A percentile compares a stretch with the other conserved stretches of the same genome.
Conservation (phyloP, 2,888 invertebrate species). For the Lycophotia porphyrea region DNA sequence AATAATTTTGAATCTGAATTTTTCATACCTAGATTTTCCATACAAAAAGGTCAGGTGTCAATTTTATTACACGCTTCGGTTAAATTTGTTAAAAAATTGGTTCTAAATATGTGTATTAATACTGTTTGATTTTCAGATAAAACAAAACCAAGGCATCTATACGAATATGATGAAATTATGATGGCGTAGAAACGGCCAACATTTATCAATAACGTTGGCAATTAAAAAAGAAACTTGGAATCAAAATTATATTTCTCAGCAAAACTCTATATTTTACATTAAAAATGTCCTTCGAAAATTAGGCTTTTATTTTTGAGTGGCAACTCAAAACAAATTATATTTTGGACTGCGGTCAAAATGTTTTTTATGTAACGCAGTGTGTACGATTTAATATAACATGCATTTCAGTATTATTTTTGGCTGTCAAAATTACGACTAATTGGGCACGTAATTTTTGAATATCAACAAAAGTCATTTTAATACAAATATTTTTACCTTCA, state of each 20-base stretch:
- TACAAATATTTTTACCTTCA: background rate
- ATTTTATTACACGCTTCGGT: background rate
- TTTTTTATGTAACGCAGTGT: background rate
- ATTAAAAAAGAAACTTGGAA: background rate
- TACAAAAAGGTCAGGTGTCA: background rate
- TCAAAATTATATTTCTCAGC: background rate
- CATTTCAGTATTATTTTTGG: background rate
- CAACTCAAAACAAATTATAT: background rate
- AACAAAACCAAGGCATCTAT: background rate
- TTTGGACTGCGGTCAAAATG: background rate
- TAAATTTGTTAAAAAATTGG: background rate
- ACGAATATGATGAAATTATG: background rate
- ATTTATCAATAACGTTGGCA: background rate
- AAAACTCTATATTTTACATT: background rate
- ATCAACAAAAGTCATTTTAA: background rate
- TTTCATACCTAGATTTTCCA: background rate
- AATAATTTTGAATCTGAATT: background rate
- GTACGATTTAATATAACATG: background rate
- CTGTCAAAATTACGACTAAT: background rate
- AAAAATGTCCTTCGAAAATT: background rate
- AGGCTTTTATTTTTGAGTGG: background rate
- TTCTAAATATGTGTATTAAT: background rate
- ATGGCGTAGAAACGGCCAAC: background rate
- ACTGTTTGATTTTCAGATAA: conserved; percentile 5
- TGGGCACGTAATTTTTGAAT: background rate